Base-by-base conservation (phyloP, 2,888 invertebrate species). In the Apodemia mormo region DNA sequence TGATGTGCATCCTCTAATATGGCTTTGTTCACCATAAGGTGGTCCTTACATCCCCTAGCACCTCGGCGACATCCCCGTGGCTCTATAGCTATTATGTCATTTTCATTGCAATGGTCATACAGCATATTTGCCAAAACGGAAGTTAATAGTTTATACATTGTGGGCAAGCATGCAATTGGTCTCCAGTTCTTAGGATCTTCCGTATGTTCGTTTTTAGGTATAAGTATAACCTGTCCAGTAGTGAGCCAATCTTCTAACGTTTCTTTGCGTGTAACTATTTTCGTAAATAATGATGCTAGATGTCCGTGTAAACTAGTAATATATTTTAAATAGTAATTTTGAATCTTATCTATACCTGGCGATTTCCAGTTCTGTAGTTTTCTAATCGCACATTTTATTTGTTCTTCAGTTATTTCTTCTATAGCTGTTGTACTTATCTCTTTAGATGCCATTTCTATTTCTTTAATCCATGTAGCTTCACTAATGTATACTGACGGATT, bases 141-240 rank as follows among this genome's bases (percentile, higher is more conserved):
- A 2, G 68, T 71, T n/a, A 73, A 14, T 22, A 72, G 12, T 56
- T 71, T 71, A 49, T 73, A 70, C 68, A 71, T 73, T 8, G 70
- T 73, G 10, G 73, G 71, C 22, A 73, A 33, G 29, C 71, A 73
- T 10, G 73, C 70, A 29, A 70, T 71, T 9, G 68, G 73, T 52
- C 52, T 80, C 78, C 83, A 85, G 87, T 83, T 22, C n/a, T 9
- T 40, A 10, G 65, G 40, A 14, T 67, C 67, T 33, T 30, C 30
- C 4, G 10, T 67, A 29, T 54, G 29, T 14, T 43, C 12, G 8
- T 22, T 66, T 33, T 65, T 65, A 10, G 65, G 40, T n/a, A 37
- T 65, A 4, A 66, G 22, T n/a, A 66, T 66, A 22, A 66, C 52
- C 14, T 66, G 52, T 14, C 52, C 66, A 22, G 52, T 66, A 7